phyloP scores from a whole-genome alignment of 2,888 invertebrate genomes.

The Torymus auratus region DNA sequence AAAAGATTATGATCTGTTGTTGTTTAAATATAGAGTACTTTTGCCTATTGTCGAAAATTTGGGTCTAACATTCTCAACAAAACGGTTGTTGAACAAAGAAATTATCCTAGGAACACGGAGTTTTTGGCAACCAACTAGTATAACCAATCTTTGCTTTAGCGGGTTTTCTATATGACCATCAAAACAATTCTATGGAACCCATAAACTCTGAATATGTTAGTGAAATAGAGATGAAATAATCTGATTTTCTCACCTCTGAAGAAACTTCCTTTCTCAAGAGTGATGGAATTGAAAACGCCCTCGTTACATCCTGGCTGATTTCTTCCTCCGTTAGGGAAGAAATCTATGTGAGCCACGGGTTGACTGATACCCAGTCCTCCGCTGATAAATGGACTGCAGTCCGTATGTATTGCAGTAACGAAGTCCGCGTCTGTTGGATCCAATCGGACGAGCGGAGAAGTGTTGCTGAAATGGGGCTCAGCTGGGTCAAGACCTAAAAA shows the following conservation, averaged over 20 bases:
- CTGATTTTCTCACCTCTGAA: slow-evolving; percentile 77
- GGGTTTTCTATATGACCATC: too few relatives aligned
- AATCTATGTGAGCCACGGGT: slow-evolving; percentile 92
- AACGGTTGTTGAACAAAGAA: too few relatives aligned
- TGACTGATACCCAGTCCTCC: slow-evolving; percentile 89
- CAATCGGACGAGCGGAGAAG: slow-evolving; percentile 87
- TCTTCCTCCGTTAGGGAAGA: slow-evolving; percentile 93
- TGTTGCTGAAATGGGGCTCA: slow-evolving; percentile 92
- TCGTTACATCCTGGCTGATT: slow-evolving; percentile 85
- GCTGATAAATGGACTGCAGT: slow-evolving; percentile 86
- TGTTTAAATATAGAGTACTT: too few relatives aligned
- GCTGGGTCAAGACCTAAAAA: slow-evolving; percentile 88
- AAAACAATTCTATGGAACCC: too few relatives aligned
- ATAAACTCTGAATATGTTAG: too few relatives aligned
- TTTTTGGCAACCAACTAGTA: too few relatives aligned
- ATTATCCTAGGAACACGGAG: too few relatives aligned
- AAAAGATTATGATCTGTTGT: too few relatives aligned
- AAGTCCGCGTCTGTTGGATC: slow-evolving; percentile 92
- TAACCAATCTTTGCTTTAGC: too few relatives aligned
- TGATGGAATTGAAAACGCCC: slow-evolving; percentile 82
- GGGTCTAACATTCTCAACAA: too few relatives aligned
- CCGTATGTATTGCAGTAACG: slow-evolving; percentile 94
- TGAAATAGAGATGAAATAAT: too few relatives aligned
- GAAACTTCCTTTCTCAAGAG: slow-evolving; percentile 81
- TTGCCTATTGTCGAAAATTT: too few relatives aligned